Conservation (phyloP, 2,113 vertebrate genomes). For the Anoura caudifer region DNA sequence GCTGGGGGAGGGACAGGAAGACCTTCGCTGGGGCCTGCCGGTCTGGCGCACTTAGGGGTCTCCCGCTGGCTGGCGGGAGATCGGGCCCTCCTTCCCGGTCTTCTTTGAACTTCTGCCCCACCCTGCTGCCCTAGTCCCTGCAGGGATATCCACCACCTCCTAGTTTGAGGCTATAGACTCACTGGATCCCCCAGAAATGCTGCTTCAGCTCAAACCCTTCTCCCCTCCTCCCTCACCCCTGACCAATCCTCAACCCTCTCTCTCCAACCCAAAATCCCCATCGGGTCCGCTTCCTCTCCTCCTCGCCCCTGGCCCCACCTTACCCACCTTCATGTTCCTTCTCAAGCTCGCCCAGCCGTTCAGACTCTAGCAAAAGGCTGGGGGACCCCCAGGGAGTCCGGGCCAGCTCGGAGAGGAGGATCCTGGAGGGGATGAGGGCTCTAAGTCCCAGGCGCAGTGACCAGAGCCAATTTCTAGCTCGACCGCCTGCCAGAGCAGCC, state of each 20-base stretch:
- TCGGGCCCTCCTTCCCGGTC: neutral
- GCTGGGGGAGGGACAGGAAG: constrained; percentile 64
- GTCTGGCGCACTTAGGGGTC: constrained; percentile 48
- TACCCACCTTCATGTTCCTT: constrained; percentile 70
- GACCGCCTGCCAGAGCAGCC: neutral
- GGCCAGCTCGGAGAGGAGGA: neutral
- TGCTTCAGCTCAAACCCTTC: neutral
- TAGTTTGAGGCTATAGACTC: neutral
- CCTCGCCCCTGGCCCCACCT: neutral
- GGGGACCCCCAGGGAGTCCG: neutral
- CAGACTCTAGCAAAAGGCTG: neutral
- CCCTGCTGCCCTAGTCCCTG: neutral
- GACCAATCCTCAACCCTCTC: neutral
- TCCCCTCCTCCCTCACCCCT: neutral
- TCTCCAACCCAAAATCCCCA: constrained; percentile 19
- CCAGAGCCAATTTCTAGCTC: neutral
- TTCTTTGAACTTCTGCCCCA: constrained; percentile 20
- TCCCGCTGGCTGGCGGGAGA: neutral
- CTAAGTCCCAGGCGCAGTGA: neutral
- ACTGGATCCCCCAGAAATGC: neutral
- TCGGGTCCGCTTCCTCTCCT: constrained; percentile 18
- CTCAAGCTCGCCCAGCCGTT: neutral
- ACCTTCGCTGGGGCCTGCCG: constrained; percentile 44
- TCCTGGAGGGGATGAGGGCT: neutral
- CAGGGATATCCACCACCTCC: neutral